These are phyloP conservation scores for Chaitophorus viminalis DNA, from an alignment of 2,888 invertebrate genomes.

Conservation along the genomic window DNA sequence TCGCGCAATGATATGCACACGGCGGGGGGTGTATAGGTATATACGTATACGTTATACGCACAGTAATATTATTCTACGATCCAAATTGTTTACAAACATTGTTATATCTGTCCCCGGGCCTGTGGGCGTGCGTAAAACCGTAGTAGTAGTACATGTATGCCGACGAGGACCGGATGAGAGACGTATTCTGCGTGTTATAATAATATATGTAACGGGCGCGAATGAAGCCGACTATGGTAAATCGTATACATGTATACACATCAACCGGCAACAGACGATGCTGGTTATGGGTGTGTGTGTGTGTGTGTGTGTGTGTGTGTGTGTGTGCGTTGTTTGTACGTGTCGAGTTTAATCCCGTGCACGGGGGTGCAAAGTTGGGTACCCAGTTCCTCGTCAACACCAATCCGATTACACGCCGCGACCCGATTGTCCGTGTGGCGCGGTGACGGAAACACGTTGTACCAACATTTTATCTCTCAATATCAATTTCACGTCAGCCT, in stretches of 20 bases:
- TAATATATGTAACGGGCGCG: too few species aligned
- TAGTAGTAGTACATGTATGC: too few species aligned
- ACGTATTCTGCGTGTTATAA: background rate
- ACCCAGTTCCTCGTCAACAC: conserved; percentile 18
- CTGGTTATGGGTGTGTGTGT: too few species aligned
- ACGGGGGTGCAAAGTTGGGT: too few species aligned
- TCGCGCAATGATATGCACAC: background rate
- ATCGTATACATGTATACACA: too few species aligned
- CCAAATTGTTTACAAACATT: conserved; percentile 29
- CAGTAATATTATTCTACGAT: background rate
- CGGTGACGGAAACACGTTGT: background rate
- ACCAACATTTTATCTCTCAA: background rate
- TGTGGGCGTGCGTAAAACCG: too few species aligned
- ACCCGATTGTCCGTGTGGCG: conserved; percentile 2
- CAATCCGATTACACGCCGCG: conserved; percentile 28
- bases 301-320: background rate
- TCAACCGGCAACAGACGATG: too few species aligned
- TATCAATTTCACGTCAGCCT: background rate
- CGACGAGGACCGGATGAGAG: background rate
- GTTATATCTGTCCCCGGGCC: background rate
- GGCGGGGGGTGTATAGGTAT: background rate
- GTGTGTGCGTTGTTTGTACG: background rate
- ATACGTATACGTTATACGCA: too few species aligned
- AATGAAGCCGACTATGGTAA: too few species aligned
- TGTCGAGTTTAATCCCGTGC: background rate